Evolutionary conservation across 2,113 vertebrate genomes (phyloP).

Genomic region (Thalassarche chlororhynchos): DNA sequence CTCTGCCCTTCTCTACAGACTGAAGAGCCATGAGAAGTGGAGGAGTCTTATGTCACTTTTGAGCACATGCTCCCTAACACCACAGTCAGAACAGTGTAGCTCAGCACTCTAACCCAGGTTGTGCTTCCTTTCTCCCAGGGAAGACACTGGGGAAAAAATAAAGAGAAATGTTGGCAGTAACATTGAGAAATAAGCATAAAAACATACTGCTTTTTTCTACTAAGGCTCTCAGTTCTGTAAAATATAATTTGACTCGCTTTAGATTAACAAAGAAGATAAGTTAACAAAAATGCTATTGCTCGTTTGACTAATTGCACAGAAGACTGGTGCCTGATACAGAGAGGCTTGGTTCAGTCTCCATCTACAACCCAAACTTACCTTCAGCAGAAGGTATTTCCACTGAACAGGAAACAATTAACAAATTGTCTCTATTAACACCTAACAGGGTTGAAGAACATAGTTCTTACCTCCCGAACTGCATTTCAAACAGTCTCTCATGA

Average conservation of each 20-base stretch:
- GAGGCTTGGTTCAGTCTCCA: background rate
- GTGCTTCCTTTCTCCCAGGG: background rate
- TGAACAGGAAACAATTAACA: slow-evolving; percentile 4
- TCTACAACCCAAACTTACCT: background rate
- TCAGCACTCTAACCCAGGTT: background rate
- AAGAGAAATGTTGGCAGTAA: background rate
- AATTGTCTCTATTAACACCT: background rate
- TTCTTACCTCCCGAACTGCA: background rate
- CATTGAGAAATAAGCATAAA: background rate
- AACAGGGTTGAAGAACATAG: background rate
- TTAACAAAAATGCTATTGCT: background rate
- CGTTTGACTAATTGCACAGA: background rate
- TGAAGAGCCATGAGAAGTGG: background rate
- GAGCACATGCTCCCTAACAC: background rate
- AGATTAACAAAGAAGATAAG: background rate
- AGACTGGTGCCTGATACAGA: background rate
- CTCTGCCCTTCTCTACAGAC: background rate
- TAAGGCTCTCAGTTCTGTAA: background rate
- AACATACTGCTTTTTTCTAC: background rate
- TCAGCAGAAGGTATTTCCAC: background rate
- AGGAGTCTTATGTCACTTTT: background rate
- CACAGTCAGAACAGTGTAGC: fast-evolving
- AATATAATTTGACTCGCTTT: background rate
- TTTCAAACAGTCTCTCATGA: background rate
- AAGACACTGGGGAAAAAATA: background rate